phyloP scores from a whole-genome alignment of 2,888 invertebrate genomes.

The Pheosia gnoma region DNA sequence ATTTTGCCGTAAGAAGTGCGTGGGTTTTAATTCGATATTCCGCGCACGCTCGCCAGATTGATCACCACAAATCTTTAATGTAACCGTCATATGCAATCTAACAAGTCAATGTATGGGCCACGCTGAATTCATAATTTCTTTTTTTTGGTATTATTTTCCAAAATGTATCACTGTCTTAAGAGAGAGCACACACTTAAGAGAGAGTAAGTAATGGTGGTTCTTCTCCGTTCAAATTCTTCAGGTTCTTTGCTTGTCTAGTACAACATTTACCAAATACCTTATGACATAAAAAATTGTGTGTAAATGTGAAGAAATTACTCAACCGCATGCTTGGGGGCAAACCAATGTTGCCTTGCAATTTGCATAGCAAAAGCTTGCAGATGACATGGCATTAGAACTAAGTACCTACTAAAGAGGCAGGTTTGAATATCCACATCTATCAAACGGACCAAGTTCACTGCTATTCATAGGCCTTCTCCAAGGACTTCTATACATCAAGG shows the following conservation, averaged over 20 bases:
- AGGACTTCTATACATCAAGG: no score
- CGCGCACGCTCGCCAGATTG: neutral
- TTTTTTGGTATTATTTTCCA: neutral
- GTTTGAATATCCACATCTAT: no score
- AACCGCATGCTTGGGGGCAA: neutral
- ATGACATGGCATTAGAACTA: neutral
- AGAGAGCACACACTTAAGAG: no score
- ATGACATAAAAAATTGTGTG: no score
- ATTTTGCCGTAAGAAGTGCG: constrained; percentile 41
- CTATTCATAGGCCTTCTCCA: no score
- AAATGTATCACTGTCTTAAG: no score
- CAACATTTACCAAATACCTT: no score
- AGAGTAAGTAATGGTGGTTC: no score
- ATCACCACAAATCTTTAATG: constrained; percentile 1
- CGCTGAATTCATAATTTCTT: neutral
- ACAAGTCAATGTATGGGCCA: neutral
- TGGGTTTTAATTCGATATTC: constrained; percentile 24
- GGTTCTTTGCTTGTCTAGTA: no score
- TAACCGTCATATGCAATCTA: constrained; percentile 14
- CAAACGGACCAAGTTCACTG: no score
- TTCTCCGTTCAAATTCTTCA: no score
- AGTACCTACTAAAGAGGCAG: neutral
- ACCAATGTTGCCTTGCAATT: neutral
- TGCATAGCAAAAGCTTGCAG: neutral
- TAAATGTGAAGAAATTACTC: neutral